Evolutionary conservation across 2,888 invertebrate genomes (phyloP).

Genomic region (Pristionchus mayeri): DNA sequence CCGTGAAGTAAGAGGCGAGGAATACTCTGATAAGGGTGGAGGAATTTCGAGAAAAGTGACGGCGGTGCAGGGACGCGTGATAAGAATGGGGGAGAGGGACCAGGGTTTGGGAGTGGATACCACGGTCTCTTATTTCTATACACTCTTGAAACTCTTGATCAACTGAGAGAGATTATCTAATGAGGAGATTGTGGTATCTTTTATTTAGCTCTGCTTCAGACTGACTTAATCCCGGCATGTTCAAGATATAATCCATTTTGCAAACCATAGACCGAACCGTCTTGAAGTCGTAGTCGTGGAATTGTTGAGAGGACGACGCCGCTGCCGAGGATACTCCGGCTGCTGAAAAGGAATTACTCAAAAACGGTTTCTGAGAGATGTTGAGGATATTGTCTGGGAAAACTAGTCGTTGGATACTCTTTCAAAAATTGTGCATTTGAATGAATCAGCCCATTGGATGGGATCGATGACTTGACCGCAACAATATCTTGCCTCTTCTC

Average conservation of each 20-base stretch:
- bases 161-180: too few relatives aligned
- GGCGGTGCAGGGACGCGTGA: neutral
- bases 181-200: too few relatives aligned
- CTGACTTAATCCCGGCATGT: too few relatives aligned
- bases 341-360: neutral
- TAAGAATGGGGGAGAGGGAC: neutral
- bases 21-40: neutral
- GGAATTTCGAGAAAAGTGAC: slow-evolving; percentile 46
- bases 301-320: neutral
- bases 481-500: neutral
- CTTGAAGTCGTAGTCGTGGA: slow-evolving; percentile 22
- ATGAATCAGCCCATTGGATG: too few relatives aligned
- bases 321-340: neutral
- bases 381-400: too few relatives aligned
- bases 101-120: too few relatives aligned
- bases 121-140: too few relatives aligned
- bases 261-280: neutral
- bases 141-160: too few relatives aligned
- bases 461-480: neutral
- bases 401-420: too few relatives aligned
- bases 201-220: too few relatives aligned
- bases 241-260: neutral
- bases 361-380: too few relatives aligned
- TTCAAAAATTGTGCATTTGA: too few relatives aligned
- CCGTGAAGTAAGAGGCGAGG: neutral